Base-by-base conservation (phyloP, 2,113 vertebrate genomes). In the Anhinga rufa region DNA sequence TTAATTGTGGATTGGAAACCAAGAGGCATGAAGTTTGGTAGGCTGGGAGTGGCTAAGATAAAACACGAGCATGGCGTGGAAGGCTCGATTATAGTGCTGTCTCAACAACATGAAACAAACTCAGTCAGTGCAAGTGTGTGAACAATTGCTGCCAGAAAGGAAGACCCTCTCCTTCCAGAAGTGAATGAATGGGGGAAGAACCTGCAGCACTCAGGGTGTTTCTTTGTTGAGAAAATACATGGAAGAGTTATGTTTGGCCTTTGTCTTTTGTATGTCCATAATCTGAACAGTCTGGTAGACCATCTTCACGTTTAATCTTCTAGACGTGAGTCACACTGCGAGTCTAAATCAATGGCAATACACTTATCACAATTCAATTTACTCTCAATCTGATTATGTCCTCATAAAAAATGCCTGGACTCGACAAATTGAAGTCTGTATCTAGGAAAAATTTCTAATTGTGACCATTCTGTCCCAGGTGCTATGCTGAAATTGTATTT, bases 301-400 rank as follows among this genome's bases (percentile, higher is more conserved):
- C 55, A 84, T 70, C 72, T 94, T 95, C 92, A 90, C 76, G 51
- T 95, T 95, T 92, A 60, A 82, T 96, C 64, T 94, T 79, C 89
- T n/a, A 91, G 85, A 86, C 4, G 0, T 40, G 92, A 92, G 66
- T 89, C 82, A 81, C 34, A 10, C 76, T 90, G 93, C 75, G 66
- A 95, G 76, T 48, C 74, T 68, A 82, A 93, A 84, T 95, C 88
- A 92, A 94, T 93, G 93, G 92, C 94, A 96, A 96, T 48, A 86
- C 8, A 34, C 82, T 96, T 92, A 93, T 48, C 74, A 74, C 88
- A 95, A 95, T 95, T 96, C 91, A 95, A 93, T 97, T 96, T 64
- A 91, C 85, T 82, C 88, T 87, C 68, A n/a, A 96, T 92, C 60
- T 79, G 75, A 92, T 96, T 96, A 93, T 48, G 49, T 74, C 62